A percentile compares a stretch with the other conserved stretches of the same genome.
Conservation (phyloP, 2,797 vertebrate species). For the Limnodromus scolopaceus region DNA sequence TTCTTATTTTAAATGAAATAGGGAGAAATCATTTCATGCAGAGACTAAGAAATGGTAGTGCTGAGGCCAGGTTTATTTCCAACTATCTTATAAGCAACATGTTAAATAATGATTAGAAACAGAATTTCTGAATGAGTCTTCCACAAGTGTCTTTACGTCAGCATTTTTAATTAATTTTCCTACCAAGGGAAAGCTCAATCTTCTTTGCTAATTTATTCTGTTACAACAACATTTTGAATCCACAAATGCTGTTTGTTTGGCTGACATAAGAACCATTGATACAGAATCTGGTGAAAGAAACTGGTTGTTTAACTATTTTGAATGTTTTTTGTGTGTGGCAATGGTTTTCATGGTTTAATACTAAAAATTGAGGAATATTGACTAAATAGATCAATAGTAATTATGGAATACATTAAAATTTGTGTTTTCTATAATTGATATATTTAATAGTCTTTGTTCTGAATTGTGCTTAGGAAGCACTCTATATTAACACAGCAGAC, state of each 20-base stretch:
- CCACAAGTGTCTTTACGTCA: not conserved
- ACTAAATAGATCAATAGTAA: not conserved
- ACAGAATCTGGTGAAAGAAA: not conserved
- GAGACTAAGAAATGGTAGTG: not conserved
- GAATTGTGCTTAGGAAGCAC: not conserved
- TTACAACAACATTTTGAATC: not conserved
- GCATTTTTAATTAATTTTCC: not conserved
- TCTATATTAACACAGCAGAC: not conserved
- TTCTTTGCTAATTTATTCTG: not conserved
- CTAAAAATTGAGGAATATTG: not conserved
- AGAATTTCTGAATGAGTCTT: not conserved
- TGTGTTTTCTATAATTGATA: not conserved
- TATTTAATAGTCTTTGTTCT: not conserved
- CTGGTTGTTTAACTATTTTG: not conserved
- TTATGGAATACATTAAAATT: not conserved
- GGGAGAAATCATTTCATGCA: not conserved
- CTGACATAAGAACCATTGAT: not conserved
- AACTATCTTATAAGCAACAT: not conserved
- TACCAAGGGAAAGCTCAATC: not conserved
- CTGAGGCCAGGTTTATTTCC: not conserved
- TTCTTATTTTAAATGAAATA: not conserved
- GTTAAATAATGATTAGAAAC: conserved; percentile 19
- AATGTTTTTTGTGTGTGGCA: not conserved
- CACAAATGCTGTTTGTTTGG: not conserved
- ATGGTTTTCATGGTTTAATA: not conserved